phyloP scores from a whole-genome alignment of 2,888 invertebrate genomes.

The Heliconius charithonia region DNA sequence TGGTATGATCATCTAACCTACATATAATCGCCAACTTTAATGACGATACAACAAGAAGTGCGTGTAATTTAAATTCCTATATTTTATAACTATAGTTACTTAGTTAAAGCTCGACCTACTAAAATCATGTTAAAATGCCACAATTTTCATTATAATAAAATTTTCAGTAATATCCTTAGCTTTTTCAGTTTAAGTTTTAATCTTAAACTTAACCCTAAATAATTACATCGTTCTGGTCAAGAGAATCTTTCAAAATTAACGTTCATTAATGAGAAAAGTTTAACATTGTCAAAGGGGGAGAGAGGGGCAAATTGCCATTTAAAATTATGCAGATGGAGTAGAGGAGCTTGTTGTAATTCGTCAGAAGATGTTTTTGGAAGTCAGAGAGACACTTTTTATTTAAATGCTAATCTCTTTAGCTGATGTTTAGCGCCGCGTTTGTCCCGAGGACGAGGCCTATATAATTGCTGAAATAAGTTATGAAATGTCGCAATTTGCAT shows the following conservation, averaged over 20 bases:
- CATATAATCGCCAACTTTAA: too few species aligned
- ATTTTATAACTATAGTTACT: too few species aligned
- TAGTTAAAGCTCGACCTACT: too few species aligned
- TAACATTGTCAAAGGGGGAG: slow-evolving; percentile 17
- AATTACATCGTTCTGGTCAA: slow-evolving; percentile 16
- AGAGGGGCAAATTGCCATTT: slow-evolving; percentile 21
- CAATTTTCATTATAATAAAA: background rate
- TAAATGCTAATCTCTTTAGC: slow-evolving; percentile 43
- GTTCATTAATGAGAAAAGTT: slow-evolving; percentile 15
- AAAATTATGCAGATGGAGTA: slow-evolving; percentile 32
- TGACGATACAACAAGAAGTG: too few species aligned
- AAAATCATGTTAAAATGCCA: too few species aligned
- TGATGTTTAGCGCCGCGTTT: slow-evolving; percentile 30
- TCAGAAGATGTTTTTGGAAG: slow-evolving; percentile 34
- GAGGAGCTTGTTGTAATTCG: slow-evolving; percentile 25
- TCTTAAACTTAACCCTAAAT: background rate
- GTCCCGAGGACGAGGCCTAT: background rate
- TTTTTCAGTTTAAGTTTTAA: too few species aligned
- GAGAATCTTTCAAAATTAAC: slow-evolving; percentile 12
- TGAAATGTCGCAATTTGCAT: slow-evolving; percentile 45
- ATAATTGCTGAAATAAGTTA: slow-evolving; percentile 42
- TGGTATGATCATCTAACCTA: too few species aligned
- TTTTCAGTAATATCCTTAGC: background rate
- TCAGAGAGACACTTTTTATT: slow-evolving; percentile 35
- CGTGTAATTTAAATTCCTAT: too few species aligned